A percentile compares a stretch with the other conserved stretches of the same genome.
Conservation (phyloP, 2,888 invertebrate genomes). For the Leucophenga maculata region DNA sequence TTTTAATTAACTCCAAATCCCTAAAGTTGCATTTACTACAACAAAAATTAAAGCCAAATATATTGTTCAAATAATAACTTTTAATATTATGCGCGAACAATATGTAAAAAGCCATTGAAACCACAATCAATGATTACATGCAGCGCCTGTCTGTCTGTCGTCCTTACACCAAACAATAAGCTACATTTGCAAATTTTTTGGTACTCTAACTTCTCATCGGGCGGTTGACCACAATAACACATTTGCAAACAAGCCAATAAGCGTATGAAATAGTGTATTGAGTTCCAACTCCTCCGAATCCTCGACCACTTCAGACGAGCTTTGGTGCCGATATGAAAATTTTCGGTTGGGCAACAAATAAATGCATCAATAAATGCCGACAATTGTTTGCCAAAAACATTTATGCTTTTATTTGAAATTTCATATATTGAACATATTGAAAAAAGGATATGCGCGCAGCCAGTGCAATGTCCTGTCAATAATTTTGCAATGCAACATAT, state of each 20-base stretch:
- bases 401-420: conserved; percentile 62
- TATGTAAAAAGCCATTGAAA: conserved; percentile 13
- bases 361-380: conserved; percentile 28
- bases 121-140: conserved; percentile 15
- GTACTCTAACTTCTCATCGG: neutral
- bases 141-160: neutral
- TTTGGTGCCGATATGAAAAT: neutral
- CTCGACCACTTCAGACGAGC: no score
- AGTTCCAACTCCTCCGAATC: no score
- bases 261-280: no score
- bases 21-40: no score
- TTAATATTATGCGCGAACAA: neutral
- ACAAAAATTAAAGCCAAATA: conserved; percentile 32
- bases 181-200: no score
- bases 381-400: conserved; percentile 64
- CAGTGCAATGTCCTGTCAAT: conserved; percentile 31
- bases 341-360: neutral
- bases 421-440: conserved; percentile 42
- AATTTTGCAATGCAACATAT: conserved; percentile 49
- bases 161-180: no score
- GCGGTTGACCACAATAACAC: conserved; percentile 7
- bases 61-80: conserved; percentile 45
- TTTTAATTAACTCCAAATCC: no score
- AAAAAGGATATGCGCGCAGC: neutral
- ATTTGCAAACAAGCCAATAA: neutral